These are phyloP conservation scores for Fratercula arctica DNA, from an alignment of 2,797 vertebrate species.

Conservation along the genomic window DNA sequence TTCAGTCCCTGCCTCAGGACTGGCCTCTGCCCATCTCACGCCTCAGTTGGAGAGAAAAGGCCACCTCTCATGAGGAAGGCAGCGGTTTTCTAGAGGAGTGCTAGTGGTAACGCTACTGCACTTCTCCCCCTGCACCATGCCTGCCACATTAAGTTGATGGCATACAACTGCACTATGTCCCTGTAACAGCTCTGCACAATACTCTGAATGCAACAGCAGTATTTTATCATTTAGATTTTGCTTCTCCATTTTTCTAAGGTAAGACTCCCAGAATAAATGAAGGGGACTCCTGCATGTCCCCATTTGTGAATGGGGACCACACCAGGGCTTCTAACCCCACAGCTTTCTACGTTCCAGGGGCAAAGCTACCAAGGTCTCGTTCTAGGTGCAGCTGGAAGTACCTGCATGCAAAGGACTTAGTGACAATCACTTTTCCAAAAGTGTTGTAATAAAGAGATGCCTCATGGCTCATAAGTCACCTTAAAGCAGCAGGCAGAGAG, in stretches of 20 bases:
- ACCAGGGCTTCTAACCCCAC: not conserved
- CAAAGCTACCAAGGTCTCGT: not conserved
- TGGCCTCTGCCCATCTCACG: not conserved
- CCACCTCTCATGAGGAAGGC: not conserved
- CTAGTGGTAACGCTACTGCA: not conserved
- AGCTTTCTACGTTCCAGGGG: not conserved
- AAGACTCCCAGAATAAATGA: not conserved
- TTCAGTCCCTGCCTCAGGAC: not conserved
- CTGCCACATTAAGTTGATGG: not conserved
- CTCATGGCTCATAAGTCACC: not conserved
- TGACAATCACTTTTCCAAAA: not conserved
- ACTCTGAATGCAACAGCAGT: fast-evolving
- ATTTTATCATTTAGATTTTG: not conserved
- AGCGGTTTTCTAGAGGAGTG: not conserved
- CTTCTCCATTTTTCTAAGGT: not conserved
- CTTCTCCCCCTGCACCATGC: not conserved
- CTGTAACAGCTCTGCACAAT: not conserved
- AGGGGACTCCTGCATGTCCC: not conserved
- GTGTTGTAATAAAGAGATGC: not conserved
- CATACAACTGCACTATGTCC: fast-evolving
- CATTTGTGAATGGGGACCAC: not conserved
- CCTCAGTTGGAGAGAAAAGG: not conserved
- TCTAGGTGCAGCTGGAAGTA: not conserved
- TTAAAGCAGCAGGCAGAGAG: conserved; percentile 2
- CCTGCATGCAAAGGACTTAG: not conserved